Base-by-base conservation (phyloP, 2,888 invertebrate species). In the Biston betularia region DNA sequence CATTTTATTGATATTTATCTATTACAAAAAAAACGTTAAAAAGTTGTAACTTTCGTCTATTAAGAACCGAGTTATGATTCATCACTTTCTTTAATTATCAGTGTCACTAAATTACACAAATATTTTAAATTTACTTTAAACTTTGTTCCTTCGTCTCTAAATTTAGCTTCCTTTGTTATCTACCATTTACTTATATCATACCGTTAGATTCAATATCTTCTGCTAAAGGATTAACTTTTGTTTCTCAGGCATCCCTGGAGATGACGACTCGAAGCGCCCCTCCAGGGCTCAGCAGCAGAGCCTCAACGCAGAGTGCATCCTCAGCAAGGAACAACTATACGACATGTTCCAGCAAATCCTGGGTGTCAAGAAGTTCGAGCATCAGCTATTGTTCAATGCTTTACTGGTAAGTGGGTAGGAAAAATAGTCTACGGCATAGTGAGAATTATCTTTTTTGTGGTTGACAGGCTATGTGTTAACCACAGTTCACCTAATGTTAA, bases 321-420 rank as follows among this genome's bases (percentile, higher is more conserved):
- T 99, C 77, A 98, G 98, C 80, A 99, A 99, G 94, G 99, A 99
- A 87, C 99, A 99, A 89, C 96, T 99, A 11, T 99, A 99, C 92
- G 99, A 99, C 90, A 99, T 99, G 98, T 99, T 99, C 92, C 99
- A 99, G 91, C 99, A 99, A 92, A 99, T 99, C 78, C 95, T 99
- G 70, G 97, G 97, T 62, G 98, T 99, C 62, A 99, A 99, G 95
- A 99, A 99, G 92, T 99, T 99, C 89, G 99, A 99, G 92, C 99
- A 99, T 92, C 99, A 99, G 94, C 96, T 99, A 81, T 95, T 99
- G 69, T 99, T 98, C 94, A 99, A 99, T 94, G 99, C 99, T 76
- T 96, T 99, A 86, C 82, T 93, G 78, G 92, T 92, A 73, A 84
- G 86, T 50, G 6, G 9, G 38, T 38, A 8, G 6, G 38, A 38